phyloP scores from a whole-genome alignment of 2,113 vertebrate species.

The Pterocles gutturalis region DNA sequence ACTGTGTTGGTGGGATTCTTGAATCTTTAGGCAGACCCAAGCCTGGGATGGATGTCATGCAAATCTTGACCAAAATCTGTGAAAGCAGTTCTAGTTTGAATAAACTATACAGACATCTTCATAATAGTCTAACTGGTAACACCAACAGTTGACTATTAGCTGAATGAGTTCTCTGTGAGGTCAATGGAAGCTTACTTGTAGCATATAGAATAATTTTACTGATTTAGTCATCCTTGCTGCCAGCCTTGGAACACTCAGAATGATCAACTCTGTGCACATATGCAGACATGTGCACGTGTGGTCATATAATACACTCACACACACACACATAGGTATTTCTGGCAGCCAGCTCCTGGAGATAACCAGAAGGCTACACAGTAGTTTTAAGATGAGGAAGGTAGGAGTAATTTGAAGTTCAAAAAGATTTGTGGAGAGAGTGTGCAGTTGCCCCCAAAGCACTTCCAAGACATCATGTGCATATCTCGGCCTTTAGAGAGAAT shows the following conservation, averaged over 20 bases:
- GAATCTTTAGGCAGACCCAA: neutral
- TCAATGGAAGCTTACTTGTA: neutral
- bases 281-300: neutral
- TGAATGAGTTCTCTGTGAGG: neutral
- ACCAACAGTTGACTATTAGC: neutral
- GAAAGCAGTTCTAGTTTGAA: neutral
- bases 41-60: neutral
- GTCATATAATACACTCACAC: neutral
- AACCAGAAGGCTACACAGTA: neutral
- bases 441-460: neutral
- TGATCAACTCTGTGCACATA: neutral
- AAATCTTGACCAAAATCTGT: neutral
- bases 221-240: neutral
- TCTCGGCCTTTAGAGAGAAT: neutral
- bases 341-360: neutral
- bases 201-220: neutral
- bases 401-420: conserved; percentile 3
- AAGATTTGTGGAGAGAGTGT: neutral
- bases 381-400: neutral
- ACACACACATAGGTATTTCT: neutral
- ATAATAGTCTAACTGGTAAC: neutral
- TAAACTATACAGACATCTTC: neutral
- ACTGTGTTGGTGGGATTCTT: neutral
- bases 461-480: fast-evolving
- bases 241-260: neutral